A percentile compares a stretch with the other conserved stretches of the same genome.
Evolutionary conservation across 2,797 vertebrate genomes (phyloP).

Genomic region (Xiphophorus birchmanni): DNA sequence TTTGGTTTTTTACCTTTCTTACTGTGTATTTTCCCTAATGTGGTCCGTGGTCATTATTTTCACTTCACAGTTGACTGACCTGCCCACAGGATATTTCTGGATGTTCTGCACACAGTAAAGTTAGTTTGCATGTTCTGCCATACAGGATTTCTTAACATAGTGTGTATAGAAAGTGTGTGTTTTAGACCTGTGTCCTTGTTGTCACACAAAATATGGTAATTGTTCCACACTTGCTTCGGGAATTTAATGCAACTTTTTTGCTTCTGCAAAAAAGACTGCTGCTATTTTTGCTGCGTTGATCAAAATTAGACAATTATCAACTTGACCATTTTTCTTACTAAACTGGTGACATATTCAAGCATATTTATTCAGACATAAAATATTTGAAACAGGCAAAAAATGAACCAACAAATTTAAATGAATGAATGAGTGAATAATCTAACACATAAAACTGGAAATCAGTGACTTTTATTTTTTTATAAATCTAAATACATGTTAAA

Average conservation of each 20-base stretch:
- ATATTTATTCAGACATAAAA: neutral
- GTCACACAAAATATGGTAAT: neutral
- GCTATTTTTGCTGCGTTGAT: neutral
- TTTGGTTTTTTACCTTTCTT: neutral
- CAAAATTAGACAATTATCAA: neutral
- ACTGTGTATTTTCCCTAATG: neutral
- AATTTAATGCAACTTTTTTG: neutral
- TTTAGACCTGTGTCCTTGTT: neutral
- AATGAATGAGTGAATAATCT: neutral
- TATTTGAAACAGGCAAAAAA: neutral
- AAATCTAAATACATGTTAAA: neutral
- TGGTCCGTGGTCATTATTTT: neutral
- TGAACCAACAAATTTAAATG: neutral
- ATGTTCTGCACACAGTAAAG: neutral
- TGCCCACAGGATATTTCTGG: neutral
- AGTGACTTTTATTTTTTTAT: neutral
- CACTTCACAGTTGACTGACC: slow-evolving; percentile 1
- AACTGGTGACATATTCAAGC: neutral
- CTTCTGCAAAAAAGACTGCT: neutral
- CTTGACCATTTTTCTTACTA: neutral
- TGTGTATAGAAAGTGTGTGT: neutral
- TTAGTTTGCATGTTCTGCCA: neutral
- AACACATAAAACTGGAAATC: neutral
- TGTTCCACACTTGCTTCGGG: neutral
- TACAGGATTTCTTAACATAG: neutral